Evolutionary conservation across 2,888 invertebrate genomes (phyloP), one percentile per base, ranked within the genome.

Genomic region (Leucophora obtusa): DNA sequence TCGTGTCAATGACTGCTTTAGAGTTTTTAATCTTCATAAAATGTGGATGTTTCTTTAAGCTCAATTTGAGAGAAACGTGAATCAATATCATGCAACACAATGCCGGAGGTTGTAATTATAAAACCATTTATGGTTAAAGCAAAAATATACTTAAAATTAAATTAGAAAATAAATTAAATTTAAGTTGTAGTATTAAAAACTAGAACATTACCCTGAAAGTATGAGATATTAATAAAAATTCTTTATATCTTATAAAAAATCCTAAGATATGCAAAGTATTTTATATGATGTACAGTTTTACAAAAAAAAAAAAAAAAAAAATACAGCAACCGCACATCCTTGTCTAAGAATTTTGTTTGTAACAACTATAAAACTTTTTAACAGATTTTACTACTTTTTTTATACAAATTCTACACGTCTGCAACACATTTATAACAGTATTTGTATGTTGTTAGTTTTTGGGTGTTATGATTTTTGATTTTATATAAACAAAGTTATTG

Each of bases 1-100:
- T 76, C 73, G 63, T 73, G 76, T 77, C 76, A 81, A 81, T 77
- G 80, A 70, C 80, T 81, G 63, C 35, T 53, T 38, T 70, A 68
- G 33, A 60, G 28, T 15, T 71, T 62, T 50, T 53, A 72, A 68
- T 77, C 70, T 21, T 59, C 59, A 62, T 38, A 11, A 65, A 70
- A 17, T 33, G 35, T 54, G 24, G 24, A 21, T 24, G 33, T 21
- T 54, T 71, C n/a, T 69, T 60, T 69, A 15, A 65, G 68, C 18
- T 47, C 54, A 33, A 62, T 63, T 58, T 54, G 68, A 43, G 59
- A 59, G 65, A 77, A 81, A 81, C 80, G 76, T 77, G 80, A 56
- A 50, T 60, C 69, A 70, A 70, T 77, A 59, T 71, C 75, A 69
- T 76, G 65, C 17, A 11, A 15, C 33, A 28, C 43, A 38, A n/a